Evolutionary conservation across 2,888 invertebrate genomes (phyloP).

Genomic region (Drosophila subquinaria): DNA sequence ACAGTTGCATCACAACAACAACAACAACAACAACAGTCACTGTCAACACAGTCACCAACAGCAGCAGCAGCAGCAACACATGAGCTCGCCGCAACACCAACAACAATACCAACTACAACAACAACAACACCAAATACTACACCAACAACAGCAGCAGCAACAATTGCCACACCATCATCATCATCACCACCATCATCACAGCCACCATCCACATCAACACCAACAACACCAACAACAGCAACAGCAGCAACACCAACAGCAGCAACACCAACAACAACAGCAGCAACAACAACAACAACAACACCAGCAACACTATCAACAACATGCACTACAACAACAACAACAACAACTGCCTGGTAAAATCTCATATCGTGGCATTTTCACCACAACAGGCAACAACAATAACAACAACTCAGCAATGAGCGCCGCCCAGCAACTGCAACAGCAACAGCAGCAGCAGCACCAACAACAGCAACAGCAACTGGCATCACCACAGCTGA

Average conservation of each 20-base stretch:
- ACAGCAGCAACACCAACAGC: constrained; percentile 77
- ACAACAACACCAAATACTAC: constrained; percentile 84
- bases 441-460: constrained; percentile 70
- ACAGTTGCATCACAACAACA: constrained; percentile 81
- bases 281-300: constrained; percentile 84
- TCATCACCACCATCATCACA: constrained; percentile 69
- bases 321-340: constrained; percentile 80
- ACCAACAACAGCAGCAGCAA: constrained; percentile 77
- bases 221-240: constrained; percentile 80
- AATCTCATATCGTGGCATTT: constrained; percentile 89
- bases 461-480: constrained; percentile 79
- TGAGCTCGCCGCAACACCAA: constrained; percentile 80
- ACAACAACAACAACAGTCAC: constrained; percentile 68
- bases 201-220: constrained; percentile 70
- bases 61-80: constrained; percentile 77
- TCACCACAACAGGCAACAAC: constrained; percentile 89
- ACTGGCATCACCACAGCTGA: constrained; percentile 84
- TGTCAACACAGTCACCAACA: constrained; percentile 73
- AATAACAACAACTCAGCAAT: constrained; percentile 83
- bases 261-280: constrained; percentile 72
- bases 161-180: constrained; percentile 66
- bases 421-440: constrained; percentile 72
- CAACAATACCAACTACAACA: constrained; percentile 80
- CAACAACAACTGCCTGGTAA: constrained; percentile 86
- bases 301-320: constrained; percentile 79